Evolutionary conservation across 2,113 vertebrate genomes (phyloP).

Genomic region (Orycteropus afer): DNA sequence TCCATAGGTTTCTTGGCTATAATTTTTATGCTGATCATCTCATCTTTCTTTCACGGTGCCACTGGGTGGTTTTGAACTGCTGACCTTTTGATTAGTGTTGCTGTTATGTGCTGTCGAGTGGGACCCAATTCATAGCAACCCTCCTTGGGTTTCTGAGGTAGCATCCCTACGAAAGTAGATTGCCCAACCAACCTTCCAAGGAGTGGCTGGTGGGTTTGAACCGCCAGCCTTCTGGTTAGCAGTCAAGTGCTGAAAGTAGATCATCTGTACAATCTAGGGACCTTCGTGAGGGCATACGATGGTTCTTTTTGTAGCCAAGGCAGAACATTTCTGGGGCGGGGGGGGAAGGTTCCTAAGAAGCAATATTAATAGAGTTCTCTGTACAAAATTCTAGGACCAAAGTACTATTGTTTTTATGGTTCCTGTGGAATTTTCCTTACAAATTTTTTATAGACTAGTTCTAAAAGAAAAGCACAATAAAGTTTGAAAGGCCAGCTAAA

Average conservation of each 20-base stretch:
- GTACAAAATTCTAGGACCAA: background rate
- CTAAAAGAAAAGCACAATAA: conserved; percentile 1
- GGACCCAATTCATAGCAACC: no score
- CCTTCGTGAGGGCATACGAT: background rate
- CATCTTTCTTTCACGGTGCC: no score
- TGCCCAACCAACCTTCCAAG: no score
- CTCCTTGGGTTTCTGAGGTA: no score
- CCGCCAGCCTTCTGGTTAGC: background rate
- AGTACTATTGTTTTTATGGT: background rate
- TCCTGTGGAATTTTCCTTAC: background rate
- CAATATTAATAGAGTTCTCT: background rate
- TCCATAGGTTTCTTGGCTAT: no score
- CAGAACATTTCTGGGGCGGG: background rate
- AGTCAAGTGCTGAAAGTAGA: background rate
- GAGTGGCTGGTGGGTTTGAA: background rate
- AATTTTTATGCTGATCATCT: no score
- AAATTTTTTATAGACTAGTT: background rate
- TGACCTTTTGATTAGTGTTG: no score
- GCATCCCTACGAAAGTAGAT: no score
- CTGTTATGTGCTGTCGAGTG: no score
- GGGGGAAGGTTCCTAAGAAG: background rate
- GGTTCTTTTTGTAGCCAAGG: background rate
- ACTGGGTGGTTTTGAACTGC: no score
- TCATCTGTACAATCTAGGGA: background rate
- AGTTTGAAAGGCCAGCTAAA: conserved; percentile 31